phyloP scores from a whole-genome alignment of 2,888 invertebrate species.

The Hoplodrina ambigua region DNA sequence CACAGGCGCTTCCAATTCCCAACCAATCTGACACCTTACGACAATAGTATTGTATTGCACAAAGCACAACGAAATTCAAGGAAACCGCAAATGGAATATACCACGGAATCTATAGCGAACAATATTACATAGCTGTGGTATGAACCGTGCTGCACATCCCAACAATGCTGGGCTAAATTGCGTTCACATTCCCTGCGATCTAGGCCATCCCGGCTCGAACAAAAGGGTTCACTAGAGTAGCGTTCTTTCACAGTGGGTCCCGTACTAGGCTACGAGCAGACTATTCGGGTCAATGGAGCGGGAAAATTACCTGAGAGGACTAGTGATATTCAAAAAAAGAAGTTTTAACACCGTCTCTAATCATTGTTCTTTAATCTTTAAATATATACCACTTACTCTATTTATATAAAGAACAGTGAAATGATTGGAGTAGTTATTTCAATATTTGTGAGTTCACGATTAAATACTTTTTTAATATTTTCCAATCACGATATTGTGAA shows the following conservation, averaged over 20 bases:
- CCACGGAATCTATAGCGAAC: slow-evolving; percentile 61
- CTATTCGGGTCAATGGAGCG: slow-evolving; percentile 85
- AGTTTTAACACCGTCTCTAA: slow-evolving; percentile 29
- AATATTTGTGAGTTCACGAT: slow-evolving; percentile 14
- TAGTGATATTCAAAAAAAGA: slow-evolving; percentile 39
- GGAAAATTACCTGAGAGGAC: slow-evolving; percentile 77
- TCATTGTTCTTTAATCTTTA: slow-evolving; percentile 27
- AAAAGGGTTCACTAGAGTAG: slow-evolving; percentile 81
- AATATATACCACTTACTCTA: slow-evolving; percentile 8
- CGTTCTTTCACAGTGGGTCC: slow-evolving; percentile 79
- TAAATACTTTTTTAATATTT: slow-evolving; percentile 42
- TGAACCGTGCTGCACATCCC: slow-evolving; percentile 75
- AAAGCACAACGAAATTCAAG: slow-evolving; percentile 51
- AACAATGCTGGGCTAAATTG: slow-evolving; percentile 86
- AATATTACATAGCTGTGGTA: slow-evolving; percentile 65
- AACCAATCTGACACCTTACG: slow-evolving; percentile 47
- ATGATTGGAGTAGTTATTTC: slow-evolving; percentile 32
- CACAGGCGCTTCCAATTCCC: slow-evolving; percentile 22
- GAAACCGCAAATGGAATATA: slow-evolving; percentile 61
- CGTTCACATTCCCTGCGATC: slow-evolving; percentile 86
- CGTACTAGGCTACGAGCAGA: slow-evolving; percentile 80
- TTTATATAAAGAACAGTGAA: slow-evolving; percentile 6
- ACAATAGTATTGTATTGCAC: slow-evolving; percentile 50
- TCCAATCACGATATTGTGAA: slow-evolving; percentile 37
- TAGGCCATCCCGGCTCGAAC: slow-evolving; percentile 81